Evolutionary conservation across 2,113 vertebrate genomes (phyloP), one percentile per base, ranked within the genome.

Genomic region (Oriolus oriolus): DNA sequence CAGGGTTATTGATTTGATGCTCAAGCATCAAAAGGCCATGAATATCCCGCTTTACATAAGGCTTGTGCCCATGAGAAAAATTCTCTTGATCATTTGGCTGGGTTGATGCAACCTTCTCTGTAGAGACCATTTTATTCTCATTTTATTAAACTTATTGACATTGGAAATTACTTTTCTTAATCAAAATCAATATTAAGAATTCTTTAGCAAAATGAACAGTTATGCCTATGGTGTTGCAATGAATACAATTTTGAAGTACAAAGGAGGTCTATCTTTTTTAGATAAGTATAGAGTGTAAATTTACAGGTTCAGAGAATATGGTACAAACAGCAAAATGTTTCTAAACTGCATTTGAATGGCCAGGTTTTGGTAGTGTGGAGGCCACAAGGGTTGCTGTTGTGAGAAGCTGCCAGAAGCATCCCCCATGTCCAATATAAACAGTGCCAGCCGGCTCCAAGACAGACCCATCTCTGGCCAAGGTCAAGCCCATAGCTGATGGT

Each of bases 361-460:
- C 18, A 65, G 17, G 37, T 35, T 79, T 73, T 65, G 21, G 17
- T 41, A 53, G 5, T 16, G 21, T 28, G 26, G 26, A 31, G 10
- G 6, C 17, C 79, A 11, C 6, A 31, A 26, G 3, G 11, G 21
- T 41, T 12, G 6, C 10, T 65, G 35, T 52, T 73, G 30, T 47
- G 41, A 53, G 66, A 45, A 79, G 26, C 13, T 71, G 24, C 9
- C 9, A 33, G 42, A n/a, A 57, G 9, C 13, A 9, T 71, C 9
- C 8, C 7, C 7, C 16, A 3, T 33, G n/a, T 33, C 39, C 0
- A 0, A 22, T 2, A 59, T 0, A 47, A 15, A 13, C 45, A 35
- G 39, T 47, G 39, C n/a, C 60, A 60, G 15, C 39, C 15, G 15
- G 15, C 30, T 52, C 37, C 44, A 52, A 44, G 37, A 57, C 1